Base-by-base conservation (phyloP, 2,113 vertebrate species). In the Zosterops borbonicus region DNA sequence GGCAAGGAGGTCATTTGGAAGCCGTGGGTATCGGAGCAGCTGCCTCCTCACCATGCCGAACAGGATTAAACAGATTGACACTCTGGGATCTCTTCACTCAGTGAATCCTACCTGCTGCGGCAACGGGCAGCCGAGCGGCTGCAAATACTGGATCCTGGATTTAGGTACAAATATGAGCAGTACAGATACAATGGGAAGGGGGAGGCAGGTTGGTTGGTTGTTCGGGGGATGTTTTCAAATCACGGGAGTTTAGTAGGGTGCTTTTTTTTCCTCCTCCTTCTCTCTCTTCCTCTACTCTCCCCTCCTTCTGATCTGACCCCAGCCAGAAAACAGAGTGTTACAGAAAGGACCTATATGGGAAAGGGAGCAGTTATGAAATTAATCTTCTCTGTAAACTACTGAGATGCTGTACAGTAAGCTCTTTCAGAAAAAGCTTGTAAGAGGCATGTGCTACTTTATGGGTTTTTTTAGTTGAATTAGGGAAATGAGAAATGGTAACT, bases 91-190 rank as follows among this genome's bases (percentile, higher is more conserved):
- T 2, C 98, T 99, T 56, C 98, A 97, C 79, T 93, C 98, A 24
- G 97, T 98, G 85, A 97, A 98, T 96, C 94, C 98, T 63, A 91
- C 98, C 65, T 98, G 96, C 96, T 96, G 96, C 6, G 0, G 97
- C 73, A 75, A 97, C 59, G 97, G 98, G 91, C 98, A 98, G 89
- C 96, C 98, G 1, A 98, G 98, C 83, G 98, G 97, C 98, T 99
- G 99, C 97, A 99, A 99, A 97, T 99, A 99, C 98, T 99, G 99
- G 99, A 98, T 99, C 91, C 98, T 99, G 96, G 99, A 99, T 98
- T 98, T 99, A 98, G 99, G 99, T 99, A 99, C 85, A 98, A 35
- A 78, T 46, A 5, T 0, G 12, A 0, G 8, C 64, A 28, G 20
- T 6, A 42, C 44, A 44, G 44, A 74, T 35, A 42, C 19, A 53